Conservation (phyloP, 2,797 vertebrate species). For the Macroramphosus scolopax region DNA sequence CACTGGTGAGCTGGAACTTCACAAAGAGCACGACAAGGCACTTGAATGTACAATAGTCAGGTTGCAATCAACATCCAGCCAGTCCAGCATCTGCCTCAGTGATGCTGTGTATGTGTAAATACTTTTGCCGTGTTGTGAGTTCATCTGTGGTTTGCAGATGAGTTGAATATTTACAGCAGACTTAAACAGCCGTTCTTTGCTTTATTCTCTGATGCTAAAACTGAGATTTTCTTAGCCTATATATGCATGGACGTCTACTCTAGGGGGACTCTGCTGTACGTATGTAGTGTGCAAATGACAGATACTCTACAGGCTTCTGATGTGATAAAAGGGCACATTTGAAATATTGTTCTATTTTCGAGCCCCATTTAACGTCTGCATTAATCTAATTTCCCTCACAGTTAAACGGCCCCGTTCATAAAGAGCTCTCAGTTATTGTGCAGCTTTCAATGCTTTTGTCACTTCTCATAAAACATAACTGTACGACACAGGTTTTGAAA, state of each 20-base stretch:
- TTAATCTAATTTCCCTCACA: conserved; percentile 50
- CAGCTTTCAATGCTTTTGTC: conserved; percentile 28
- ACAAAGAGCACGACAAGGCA: too few species aligned
- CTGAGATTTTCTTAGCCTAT: background rate
- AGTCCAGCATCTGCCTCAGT: conserved; percentile 5
- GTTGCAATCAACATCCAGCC: conserved; percentile 18
- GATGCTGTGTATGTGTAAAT: conserved; percentile 2
- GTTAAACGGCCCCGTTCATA: conserved; percentile 42
- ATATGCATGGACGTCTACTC: conserved; percentile 1
- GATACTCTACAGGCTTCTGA: conserved; percentile 30
- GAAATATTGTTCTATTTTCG: conserved; percentile 46
- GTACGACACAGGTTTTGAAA: too few species aligned
- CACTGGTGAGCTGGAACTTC: too few species aligned
- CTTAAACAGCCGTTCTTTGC: too few species aligned
- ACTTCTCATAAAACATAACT: conserved; percentile 30
- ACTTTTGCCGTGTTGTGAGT: too few species aligned
- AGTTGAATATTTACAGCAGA: too few species aligned
- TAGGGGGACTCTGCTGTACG: too few species aligned
- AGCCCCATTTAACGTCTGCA: conserved; percentile 38
- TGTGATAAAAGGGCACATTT: conserved; percentile 49
- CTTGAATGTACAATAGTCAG: too few species aligned
- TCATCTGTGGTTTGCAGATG: too few species aligned
- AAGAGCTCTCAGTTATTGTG: conserved; percentile 33
- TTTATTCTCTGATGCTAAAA: conserved; percentile 17
- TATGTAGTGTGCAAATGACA: conserved; percentile 17